phyloP scores from a whole-genome alignment of 2,113 vertebrate species.

The Upupa epops region DNA sequence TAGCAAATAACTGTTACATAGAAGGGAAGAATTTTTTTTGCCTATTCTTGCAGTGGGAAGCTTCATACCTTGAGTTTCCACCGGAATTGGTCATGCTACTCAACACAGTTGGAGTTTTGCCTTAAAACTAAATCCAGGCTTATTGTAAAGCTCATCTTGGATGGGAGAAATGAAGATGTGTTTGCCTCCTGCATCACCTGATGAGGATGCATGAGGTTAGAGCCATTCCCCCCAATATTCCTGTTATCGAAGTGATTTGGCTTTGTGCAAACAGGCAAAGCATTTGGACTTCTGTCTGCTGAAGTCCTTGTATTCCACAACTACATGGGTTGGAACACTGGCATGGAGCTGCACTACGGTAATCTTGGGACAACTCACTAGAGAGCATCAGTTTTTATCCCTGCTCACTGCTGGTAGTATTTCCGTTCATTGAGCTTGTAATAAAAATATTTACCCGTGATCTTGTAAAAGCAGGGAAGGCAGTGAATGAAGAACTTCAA shows the following conservation, averaged over 20 bases:
- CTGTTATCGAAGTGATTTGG: not conserved
- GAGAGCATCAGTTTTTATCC: not conserved
- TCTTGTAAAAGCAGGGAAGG: not conserved
- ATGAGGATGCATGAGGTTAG: rapidly evolving
- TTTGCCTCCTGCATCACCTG: not conserved
- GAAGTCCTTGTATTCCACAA: not conserved
- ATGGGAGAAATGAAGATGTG: not conserved
- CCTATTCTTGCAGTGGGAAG: rapidly evolving
- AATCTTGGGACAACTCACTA: not conserved
- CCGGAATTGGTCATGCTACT: rapidly evolving
- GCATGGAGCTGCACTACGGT: not conserved
- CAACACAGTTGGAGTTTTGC: not conserved
- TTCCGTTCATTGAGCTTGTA: not conserved
- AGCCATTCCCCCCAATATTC: not conserved
- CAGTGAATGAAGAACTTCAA: not conserved
- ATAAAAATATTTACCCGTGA: not conserved
- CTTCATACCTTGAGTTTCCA: not conserved
- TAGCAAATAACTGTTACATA: not conserved
- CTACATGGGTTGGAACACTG: not conserved
- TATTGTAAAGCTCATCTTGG: not conserved
- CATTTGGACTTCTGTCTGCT: not conserved
- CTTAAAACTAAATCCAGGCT: not conserved
- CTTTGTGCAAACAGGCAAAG: not conserved
- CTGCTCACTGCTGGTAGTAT: not conserved
- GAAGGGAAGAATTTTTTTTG: not conserved